Evolutionary conservation across 2,888 invertebrate species (phyloP), one percentile per base, ranked within the genome.

Genomic region (Acrobasis consociella): DNA sequence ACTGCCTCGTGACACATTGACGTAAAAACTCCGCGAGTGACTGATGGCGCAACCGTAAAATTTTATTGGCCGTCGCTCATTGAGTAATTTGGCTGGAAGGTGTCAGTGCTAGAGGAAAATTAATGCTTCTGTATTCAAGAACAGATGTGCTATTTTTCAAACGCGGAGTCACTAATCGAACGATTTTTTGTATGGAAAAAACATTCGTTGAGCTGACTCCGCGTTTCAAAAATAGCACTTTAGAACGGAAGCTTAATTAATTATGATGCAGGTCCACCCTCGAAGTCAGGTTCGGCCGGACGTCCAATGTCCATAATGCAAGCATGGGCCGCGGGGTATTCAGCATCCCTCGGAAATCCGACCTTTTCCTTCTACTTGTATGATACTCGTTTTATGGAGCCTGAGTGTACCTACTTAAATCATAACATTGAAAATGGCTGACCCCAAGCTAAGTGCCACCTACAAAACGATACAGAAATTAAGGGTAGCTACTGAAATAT

Each of bases 21-120:
- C 17, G 56, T 42, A 56, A 42, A 56, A 56, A 56, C 38, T 37
- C 42, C 22, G 56, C 10, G 9, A 38, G 53, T 42, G 56, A 56
- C 22, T 22, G 56, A 56, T 56, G 56, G 56, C 22, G 39, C 17
- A 13, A 42, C 42, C 56, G 56, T 56, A 17, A 56, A 56, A 22
- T 17, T 56, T 56, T 55, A 56, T 42, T 46, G 46, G 17, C 42
- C 56, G 56, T 56, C 56, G n/a, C 46, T 42, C 22, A 56, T 56
- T 42, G 13, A 42, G 56, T 46, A 13, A 56, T 56, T 56, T 42
- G 42, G 56, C 56, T 13, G 56, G 17, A 16, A 46, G 42, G 42
- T 16, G 5, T 31, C 31, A 31, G 2, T 31, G 31, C 31, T 31
- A 7, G 7, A 31, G 31, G 31, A 31, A 31, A 31, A 31, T 31